Base-by-base conservation (phyloP, 2,888 invertebrate species). In the Bedellia somnulentella region DNA sequence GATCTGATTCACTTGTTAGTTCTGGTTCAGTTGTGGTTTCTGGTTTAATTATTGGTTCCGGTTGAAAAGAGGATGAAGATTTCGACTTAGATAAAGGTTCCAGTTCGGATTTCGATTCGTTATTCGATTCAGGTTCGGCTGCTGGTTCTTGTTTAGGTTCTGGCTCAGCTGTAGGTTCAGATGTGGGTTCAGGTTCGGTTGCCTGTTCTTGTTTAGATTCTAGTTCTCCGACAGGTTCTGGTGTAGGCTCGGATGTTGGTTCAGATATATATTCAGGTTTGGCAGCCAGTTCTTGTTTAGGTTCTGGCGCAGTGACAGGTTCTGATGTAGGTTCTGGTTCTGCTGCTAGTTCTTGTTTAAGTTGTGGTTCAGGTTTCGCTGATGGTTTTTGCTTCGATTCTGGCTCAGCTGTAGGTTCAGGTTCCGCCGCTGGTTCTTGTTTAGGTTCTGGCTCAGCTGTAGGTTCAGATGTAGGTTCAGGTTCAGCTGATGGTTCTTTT, bases 401-500 rank as follows among this genome's bases (percentile, higher is more conserved):
- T 6, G 5, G 24, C 10, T 9, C 24, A 5, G 10, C 10, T 5
- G 8, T 5, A 10, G 24, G 6, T 5, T 24, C 10, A 24, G 6
- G 6, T 24, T 24, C 24, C 10, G 6, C 24, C 4, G 6, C 23
- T 13, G 30, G 15, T 23, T 29, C 31, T 13, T 27, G 9, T 12
- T 32, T 10, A 26, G 34, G 27, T 37, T 37, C 40, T 13, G 46
- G 40, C 35, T 56, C 46, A 12, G 38, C 22, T 27, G 35, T 33
- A 6, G 40, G 35, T 30, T 41, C 45, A 1, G 41, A 31, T 12
- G 35, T 34, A 40, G 24, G 49, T 45, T 39, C 41, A n/a, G 35
- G 17, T 23, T 31, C 31, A 21, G 40, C 31, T 31, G 39, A 32
- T 15, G 34, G 27, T n/a, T 67, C 56, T 0, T 62, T 52, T 37